phyloP scores from a whole-genome alignment of 92 coral and sea anemone genomes.

The Epizoanthus rinbou region DNA sequence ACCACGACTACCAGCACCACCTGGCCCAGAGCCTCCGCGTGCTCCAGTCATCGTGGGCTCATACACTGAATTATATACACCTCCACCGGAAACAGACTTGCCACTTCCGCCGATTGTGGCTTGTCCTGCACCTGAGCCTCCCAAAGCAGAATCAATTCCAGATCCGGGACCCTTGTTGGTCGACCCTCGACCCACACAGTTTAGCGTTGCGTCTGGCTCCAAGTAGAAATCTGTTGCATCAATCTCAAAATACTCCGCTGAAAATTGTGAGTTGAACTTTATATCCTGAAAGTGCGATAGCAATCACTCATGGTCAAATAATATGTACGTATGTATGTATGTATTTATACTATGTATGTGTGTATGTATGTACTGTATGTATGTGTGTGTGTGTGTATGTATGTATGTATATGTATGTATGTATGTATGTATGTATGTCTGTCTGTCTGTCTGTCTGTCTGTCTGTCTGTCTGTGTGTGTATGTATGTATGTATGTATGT shows the following conservation, averaged over 20 bases:
- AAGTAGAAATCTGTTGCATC: slow-evolving; percentile 73
- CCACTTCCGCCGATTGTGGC: slow-evolving; percentile 71
- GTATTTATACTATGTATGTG: neutral
- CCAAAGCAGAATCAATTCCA: slow-evolving; percentile 55
- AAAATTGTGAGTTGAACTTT: slow-evolving; percentile 63
- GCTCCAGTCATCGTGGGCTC: slow-evolving; percentile 62
- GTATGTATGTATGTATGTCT: no score
- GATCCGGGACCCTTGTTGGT: slow-evolving; percentile 52
- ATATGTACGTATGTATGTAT: neutral
- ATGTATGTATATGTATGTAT: no score
- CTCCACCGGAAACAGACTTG: slow-evolving; percentile 44
- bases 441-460: neutral
- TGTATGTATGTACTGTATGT: no score
- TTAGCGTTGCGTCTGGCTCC: slow-evolving; percentile 65
- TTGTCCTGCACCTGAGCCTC: slow-evolving; percentile 72
- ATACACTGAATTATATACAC: slow-evolving; percentile 62
- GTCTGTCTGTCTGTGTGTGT: neutral
- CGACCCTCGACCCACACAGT: slow-evolving; percentile 68
- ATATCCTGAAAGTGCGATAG: slow-evolving; percentile 52
- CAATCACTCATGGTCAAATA: slow-evolving; percentile 1
- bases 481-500: neutral
- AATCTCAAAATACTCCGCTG: slow-evolving; percentile 65
- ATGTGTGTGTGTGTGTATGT: no score
- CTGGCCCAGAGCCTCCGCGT: slow-evolving; percentile 65
- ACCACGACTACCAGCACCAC: slow-evolving; percentile 63